Percentiles rank a stretch among this genome's conserved stretches.
phyloP scores from a whole-genome alignment of 2,797 vertebrate genomes.

The Meriones psammophilus region DNA sequence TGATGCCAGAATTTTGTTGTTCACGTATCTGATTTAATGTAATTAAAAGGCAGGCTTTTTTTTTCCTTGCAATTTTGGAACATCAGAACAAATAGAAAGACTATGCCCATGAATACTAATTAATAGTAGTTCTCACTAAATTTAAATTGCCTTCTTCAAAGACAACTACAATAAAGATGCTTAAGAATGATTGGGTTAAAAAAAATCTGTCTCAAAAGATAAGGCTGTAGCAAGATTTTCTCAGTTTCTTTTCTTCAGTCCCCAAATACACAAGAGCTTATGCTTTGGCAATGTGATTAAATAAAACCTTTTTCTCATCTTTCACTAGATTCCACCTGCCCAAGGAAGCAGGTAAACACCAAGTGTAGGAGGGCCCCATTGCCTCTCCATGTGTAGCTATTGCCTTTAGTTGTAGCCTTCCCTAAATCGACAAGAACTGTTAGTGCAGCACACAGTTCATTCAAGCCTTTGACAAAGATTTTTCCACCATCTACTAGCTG shows the following conservation, averaged over 20 bases:
- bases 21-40: constrained; percentile 69
- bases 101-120: constrained; percentile 79
- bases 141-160: constrained; percentile 75
- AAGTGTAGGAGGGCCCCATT: neutral
- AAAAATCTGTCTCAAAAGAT: constrained; percentile 46
- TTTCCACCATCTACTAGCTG: neutral
- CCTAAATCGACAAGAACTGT: neutral
- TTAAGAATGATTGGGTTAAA: constrained; percentile 54
- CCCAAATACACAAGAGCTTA: neutral
- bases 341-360: neutral
- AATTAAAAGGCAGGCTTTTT: constrained; percentile 78
- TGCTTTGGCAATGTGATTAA: constrained; percentile 44
- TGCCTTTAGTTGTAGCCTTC: neutral
- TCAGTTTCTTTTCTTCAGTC: neutral
- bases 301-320: neutral
- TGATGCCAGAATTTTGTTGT: constrained; percentile 68
- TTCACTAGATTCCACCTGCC: constrained; percentile 4
- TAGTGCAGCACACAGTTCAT: neutral
- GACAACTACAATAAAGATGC: constrained; percentile 57
- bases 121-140: constrained; percentile 76
- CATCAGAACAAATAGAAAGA: constrained; percentile 76
- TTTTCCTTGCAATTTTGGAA: constrained; percentile 76
- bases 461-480: neutral
- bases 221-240: constrained; percentile 35
- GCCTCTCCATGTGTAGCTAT: fast-evolving